Evolutionary conservation across 1,140 invertebrate species (phyloP), one percentile per base, ranked within the genome.

Genomic region (Macrotrachela quadricornifera): DNA sequence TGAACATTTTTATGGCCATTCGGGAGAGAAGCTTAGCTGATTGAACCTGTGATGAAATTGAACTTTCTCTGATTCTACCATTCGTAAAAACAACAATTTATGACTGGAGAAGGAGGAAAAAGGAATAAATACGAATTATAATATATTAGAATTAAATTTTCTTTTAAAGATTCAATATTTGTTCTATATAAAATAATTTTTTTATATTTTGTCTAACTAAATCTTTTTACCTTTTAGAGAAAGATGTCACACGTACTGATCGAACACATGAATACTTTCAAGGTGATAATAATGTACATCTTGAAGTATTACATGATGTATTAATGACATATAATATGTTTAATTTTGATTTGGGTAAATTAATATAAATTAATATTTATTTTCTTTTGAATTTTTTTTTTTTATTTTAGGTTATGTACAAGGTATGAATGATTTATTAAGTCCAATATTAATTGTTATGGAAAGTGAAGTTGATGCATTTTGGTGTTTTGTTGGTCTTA

Each of bases 271-370:
- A 80, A 10, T 97, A 82, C 66, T 30, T 30, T 30, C 77, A 80
- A 36, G 87, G 86, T 1, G 85, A 92, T 57, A 77, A 86, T 60
- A 92, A 92, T 71, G 76, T 79, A 11, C 88, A 96, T 71, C 71
- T 96, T 36, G 71, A 76, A 51, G 74, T 82, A 16, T 69, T 97
- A 1, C 78, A 82, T 60, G 84, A 94, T 63, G 85, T 97, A 62
- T 73, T 99, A 2, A 91, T 96, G 84, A 96, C 91, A 0, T 97
- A 96, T 67, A 81, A 88, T n/a, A 95, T 97, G 90, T 95, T 94
- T 65, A 94, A 97, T 71, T 97, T 97, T 71, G 91, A 97, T 73
- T 71, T 97, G 21, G 21, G 21, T 30, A 30, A 30, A 30, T 55
- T 90, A 47, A 36, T 17, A 48, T 55, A 12, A 43, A 30, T 37